phyloP scores from a whole-genome alignment of 2,113 vertebrate species.

The Rhipidura dahli region DNA sequence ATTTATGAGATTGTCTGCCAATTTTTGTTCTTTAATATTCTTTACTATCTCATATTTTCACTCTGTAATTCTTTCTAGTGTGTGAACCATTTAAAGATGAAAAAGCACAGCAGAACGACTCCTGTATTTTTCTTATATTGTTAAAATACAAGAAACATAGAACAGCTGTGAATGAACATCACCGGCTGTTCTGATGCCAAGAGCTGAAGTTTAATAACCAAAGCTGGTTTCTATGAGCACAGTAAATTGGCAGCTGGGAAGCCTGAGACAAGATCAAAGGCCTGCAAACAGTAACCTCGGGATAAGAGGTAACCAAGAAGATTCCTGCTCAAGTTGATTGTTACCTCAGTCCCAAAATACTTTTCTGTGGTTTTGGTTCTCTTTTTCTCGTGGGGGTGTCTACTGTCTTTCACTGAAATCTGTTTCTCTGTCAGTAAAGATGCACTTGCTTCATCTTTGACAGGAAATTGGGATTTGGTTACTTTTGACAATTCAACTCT shows the following conservation, averaged over 20 bases:
- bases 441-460: neutral
- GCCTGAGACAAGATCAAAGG: neutral
- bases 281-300: neutral
- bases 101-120: neutral
- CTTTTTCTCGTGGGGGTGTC: neutral
- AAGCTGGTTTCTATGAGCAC: neutral
- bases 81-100: neutral
- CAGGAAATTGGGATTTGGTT: neutral
- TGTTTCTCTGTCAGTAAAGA: neutral
- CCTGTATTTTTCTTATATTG: neutral
- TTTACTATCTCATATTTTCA: neutral
- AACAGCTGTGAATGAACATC: neutral
- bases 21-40: neutral
- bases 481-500: neutral
- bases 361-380: neutral
- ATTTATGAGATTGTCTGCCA: neutral
- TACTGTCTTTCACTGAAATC: neutral
- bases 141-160: neutral
- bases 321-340: neutral
- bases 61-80: accelerated
- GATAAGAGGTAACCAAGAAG: neutral
- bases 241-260: neutral
- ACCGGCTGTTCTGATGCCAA: neutral
- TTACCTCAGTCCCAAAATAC: neutral
- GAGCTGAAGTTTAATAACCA: neutral